Base-by-base conservation (phyloP, 2,797 vertebrate genomes). In the Fistularia tabacaria region DNA sequence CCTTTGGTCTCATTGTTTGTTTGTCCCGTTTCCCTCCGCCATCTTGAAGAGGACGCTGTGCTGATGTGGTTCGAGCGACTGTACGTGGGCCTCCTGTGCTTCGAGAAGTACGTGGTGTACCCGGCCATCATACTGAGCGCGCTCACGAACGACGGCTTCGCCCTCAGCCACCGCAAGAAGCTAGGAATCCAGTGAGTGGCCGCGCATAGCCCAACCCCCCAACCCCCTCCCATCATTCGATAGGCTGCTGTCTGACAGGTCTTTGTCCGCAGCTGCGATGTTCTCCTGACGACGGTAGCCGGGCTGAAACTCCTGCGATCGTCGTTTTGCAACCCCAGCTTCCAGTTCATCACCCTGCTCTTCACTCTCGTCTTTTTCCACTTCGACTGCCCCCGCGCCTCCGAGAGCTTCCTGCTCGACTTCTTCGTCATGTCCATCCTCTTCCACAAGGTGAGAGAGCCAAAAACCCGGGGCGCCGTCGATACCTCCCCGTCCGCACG, bases 31-130 rank as follows among this genome's bases (percentile, higher is more conserved):
- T n/a, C n/a, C n/a, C n/a, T n/a, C n/a, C n/a, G n/a, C n/a, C 7
- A 9, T 46, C 14, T 49, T 15, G 62, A 90, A 99, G 96, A 94
- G 86, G 90, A 94, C 0, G 93, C 96, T 56, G 93, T 94, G 75
- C 81, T 99, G 80, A 99, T 98, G 95, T 99, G 97, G 97, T 99
- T 96, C 53, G 97, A 99, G 90, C 92, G 93, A n/a, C 90, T 97
- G 12, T 95, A 98, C 43, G 93, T 97, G 64, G 96, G 97, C 75
- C 95, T 99, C 48, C 89, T 98, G 77, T 95, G 91, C 80, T 94
- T 99, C 65, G 97, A 99, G 88, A 99, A 99, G 84, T 98, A 98
- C 40, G 62, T 97, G 61, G 90, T 99, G 50, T 98, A 98, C 79
- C 97, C 97, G 4, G 95, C 97, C 80, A 94, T 99, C 63, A 87